phyloP scores from a whole-genome alignment of 2,797 vertebrate species.

The Scyliorhinus canicula region DNA sequence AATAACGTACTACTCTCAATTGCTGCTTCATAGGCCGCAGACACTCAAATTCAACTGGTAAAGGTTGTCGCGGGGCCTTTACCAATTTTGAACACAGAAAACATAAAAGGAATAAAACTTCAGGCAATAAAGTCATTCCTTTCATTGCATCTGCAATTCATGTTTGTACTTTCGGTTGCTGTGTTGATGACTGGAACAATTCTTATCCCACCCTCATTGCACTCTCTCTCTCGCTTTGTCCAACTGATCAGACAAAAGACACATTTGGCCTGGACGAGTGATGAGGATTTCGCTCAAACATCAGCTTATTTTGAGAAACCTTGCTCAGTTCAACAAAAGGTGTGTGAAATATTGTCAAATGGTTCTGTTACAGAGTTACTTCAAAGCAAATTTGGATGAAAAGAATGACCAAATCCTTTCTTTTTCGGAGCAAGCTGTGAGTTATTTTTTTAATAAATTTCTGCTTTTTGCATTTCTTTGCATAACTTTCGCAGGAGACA shows the following conservation, averaged over 20 bases:
- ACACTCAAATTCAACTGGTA: neutral
- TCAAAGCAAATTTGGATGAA: constrained; percentile 2
- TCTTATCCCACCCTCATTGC: neutral
- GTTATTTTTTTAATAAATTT: neutral
- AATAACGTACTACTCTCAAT: neutral
- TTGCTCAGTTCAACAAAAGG: neutral
- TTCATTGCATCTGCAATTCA: neutral
- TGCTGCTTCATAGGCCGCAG: neutral
- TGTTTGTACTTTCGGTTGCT: neutral
- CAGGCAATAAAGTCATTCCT: neutral
- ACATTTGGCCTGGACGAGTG: neutral
- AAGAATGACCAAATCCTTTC: neutral
- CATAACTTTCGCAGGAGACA: neutral
- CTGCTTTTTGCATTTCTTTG: neutral
- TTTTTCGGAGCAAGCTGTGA: neutral
- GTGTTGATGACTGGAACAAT: neutral
- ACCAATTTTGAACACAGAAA: neutral
- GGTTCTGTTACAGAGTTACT: neutral
- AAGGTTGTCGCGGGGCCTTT: neutral
- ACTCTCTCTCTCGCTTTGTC: neutral
- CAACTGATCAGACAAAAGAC: neutral
- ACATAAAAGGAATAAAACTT: neutral
- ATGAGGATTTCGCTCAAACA: neutral
- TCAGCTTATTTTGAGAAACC: neutral
- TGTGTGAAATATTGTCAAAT: constrained; percentile 4